phyloP scores from a whole-genome alignment of 1,140 invertebrate genomes.

The Octopus sinensis region DNA sequence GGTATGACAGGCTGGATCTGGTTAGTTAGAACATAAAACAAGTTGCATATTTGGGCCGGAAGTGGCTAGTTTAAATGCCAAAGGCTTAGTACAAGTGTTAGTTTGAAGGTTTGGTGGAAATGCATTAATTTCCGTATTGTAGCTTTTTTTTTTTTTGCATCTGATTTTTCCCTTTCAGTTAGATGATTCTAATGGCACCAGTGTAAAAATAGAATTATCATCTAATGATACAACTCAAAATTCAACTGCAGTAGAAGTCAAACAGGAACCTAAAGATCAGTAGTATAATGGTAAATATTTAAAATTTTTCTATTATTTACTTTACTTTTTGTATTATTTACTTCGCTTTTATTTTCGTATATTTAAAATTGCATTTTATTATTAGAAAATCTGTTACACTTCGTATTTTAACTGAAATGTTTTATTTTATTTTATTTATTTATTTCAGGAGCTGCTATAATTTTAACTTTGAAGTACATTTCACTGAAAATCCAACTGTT shows the following conservation, averaged over 20 bases:
- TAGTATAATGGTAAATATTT: not conserved
- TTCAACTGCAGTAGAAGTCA: not conserved
- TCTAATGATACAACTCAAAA: conserved; percentile 7
- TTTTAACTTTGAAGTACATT: too few species aligned
- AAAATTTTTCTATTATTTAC: too few species aligned
- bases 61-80: not conserved
- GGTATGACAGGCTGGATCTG: not conserved
- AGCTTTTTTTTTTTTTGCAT: not conserved
- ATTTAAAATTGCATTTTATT: too few species aligned
- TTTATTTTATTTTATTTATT: too few species aligned
- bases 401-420: too few species aligned
- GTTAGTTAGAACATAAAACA: not conserved
- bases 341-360: too few species aligned
- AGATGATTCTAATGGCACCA: not conserved
- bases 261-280: not conserved
- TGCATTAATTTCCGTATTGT: not conserved
- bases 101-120: not conserved
- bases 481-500: too few species aligned
- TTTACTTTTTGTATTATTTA: too few species aligned
- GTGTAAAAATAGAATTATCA: not conserved
- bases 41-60: not conserved
- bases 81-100: not conserved
- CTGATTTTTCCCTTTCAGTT: not conserved
- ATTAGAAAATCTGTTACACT: too few species aligned
- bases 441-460: too few species aligned